These are phyloP conservation scores for Chanos chanos DNA, from an alignment of 2,797 vertebrate species.

Conservation along the genomic window DNA sequence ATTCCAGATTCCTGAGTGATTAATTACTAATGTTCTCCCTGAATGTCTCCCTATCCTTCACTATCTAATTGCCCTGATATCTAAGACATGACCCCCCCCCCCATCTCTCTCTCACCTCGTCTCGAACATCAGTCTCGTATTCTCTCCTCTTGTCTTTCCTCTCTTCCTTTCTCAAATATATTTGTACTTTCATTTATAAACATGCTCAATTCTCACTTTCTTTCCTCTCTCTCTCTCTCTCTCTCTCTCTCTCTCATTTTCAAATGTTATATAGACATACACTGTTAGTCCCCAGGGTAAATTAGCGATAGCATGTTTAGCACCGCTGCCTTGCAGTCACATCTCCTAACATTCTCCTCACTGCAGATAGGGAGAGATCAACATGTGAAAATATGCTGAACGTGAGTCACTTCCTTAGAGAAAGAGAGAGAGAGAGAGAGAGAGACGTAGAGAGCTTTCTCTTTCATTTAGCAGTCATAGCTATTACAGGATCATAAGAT, in stretches of 20 bases:
- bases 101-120: conserved; percentile 19
- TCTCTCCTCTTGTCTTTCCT: neutral
- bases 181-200: too few species aligned
- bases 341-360: conserved; percentile 53
- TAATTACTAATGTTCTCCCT: conserved; percentile 70
- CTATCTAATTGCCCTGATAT: conserved; percentile 74
- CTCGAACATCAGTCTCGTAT: conserved; percentile 25
- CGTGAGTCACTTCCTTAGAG: conserved; percentile 67
- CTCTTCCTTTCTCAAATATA: neutral
- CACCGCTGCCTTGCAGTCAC: conserved; percentile 68
- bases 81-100: conserved; percentile 66
- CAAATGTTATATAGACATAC: conserved; percentile 54
- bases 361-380: conserved; percentile 55
- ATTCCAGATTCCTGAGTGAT: conserved; percentile 60
- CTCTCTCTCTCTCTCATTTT: conserved; percentile 13
- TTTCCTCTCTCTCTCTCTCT: conserved; percentile 27
- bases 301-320: conserved; percentile 76
- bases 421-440: conserved; percentile 18
- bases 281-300: conserved; percentile 71
- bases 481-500: conserved; percentile 63
- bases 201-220: conserved; percentile 17
- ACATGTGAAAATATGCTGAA: conserved; percentile 56
- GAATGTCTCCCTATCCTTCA: conserved; percentile 72
- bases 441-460: too few species aligned
- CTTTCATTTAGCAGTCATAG: conserved; percentile 64